Percentiles rank a stretch among this genome's conserved stretches.
Conservation (phyloP, 2,888 invertebrate species). For the Apeira syringaria region DNA sequence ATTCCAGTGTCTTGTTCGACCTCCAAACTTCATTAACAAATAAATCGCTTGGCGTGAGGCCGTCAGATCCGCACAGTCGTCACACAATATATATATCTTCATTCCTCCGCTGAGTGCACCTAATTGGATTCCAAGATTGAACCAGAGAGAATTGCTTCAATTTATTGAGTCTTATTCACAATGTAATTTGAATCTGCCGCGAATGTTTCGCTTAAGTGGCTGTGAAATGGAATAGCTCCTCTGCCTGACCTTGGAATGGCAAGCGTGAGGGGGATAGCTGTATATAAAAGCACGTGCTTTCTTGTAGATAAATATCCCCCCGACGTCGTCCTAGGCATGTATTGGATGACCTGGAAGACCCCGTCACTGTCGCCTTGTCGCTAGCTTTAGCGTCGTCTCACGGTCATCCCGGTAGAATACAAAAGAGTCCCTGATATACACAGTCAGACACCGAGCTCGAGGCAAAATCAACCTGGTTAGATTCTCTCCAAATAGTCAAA, state of each 20-base stretch:
- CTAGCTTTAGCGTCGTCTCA: too few relatives aligned
- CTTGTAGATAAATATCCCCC: too few relatives aligned
- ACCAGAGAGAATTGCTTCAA: slow-evolving; percentile 4
- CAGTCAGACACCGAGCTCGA: too few relatives aligned
- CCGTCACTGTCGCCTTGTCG: too few relatives aligned
- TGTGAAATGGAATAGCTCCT: slow-evolving; percentile 4
- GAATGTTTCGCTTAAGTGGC: not conserved
- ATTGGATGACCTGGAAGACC: too few relatives aligned
- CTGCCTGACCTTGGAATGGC: not conserved
- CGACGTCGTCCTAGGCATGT: too few relatives aligned
- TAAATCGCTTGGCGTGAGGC: not conserved
- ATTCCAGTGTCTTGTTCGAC: not conserved
- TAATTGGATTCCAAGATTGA: slow-evolving; percentile 17
- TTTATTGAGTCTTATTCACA: not conserved
- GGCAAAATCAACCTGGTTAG: too few relatives aligned
- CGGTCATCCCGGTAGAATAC: too few relatives aligned
- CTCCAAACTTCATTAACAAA: not conserved
- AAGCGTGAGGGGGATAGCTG: not conserved
- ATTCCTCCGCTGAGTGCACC: slow-evolving; percentile 6
- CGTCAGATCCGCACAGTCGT: not conserved
- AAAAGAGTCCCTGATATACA: too few relatives aligned
- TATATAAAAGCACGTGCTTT: too few relatives aligned
- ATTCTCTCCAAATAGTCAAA: too few relatives aligned
- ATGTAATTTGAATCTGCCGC: slow-evolving; percentile 5
- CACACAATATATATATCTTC: slow-evolving; percentile 7